Evolutionary conservation across 2,113 vertebrate genomes (phyloP).

Genomic region (Caloenas nicobarica): DNA sequence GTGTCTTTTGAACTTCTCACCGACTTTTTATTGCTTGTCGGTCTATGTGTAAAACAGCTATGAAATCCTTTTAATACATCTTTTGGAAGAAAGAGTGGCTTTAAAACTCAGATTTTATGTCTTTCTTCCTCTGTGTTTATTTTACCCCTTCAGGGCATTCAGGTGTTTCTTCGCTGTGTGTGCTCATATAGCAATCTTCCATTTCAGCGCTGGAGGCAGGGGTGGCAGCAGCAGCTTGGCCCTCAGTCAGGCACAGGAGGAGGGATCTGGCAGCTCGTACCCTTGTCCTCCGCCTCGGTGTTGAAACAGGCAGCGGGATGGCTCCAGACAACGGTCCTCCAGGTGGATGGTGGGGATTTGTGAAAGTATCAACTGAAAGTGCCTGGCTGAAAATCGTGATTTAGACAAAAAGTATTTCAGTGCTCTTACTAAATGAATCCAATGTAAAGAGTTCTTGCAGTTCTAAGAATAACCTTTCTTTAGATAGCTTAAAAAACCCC

Average conservation of each 20-base stretch:
- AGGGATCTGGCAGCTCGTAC: not conserved
- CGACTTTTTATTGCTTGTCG: not conserved
- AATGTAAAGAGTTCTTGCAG: not conserved
- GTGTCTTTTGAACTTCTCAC: not conserved
- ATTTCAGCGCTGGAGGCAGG: not conserved
- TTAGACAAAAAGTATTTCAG: not conserved
- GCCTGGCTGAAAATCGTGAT: not conserved
- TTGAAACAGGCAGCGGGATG: not conserved
- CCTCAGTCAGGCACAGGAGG: not conserved
- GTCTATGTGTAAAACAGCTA: not conserved
- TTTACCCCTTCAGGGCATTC: not conserved
- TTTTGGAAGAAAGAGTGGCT: not conserved
- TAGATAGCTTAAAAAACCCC: not conserved
- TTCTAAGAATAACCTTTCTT: not conserved
- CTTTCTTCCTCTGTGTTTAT: not conserved
- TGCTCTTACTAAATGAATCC: not conserved
- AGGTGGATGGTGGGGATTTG: not conserved
- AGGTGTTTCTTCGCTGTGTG: not conserved
- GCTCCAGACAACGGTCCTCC: not conserved
- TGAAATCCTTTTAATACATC: not conserved
- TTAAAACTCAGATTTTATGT: not conserved
- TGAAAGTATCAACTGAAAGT: not conserved
- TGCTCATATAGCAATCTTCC: not conserved
- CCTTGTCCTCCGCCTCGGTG: not conserved
- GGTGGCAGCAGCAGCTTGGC: not conserved